Base-by-base conservation (phyloP, 2,888 invertebrate genomes). In the Lysandra bellargus region DNA sequence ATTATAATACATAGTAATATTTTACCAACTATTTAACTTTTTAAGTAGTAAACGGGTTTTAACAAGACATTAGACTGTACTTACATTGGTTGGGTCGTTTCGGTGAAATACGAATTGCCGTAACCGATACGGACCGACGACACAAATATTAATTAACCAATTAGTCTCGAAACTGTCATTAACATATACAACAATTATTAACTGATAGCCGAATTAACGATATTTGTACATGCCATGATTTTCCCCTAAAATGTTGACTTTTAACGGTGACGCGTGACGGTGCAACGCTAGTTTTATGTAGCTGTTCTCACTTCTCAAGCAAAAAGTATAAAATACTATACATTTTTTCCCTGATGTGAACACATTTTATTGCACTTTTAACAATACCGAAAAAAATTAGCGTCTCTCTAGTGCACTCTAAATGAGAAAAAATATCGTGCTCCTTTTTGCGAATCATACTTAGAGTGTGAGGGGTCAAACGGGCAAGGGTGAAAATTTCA, bases 71-170 rank as follows among this genome's bases (percentile, higher is more conserved):
- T 64, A 64, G 44, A 17, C 14, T 40, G 30, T 69, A 72, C 33
- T 78, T 14, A 69, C 61, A 69, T 53, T 74, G 72, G 30, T 53
- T 30, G 49, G 49, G 5, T 53, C 33, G 57, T 74, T 79, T 74
- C n/a, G 57, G 37, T 69, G 60, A 74, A 74, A 79, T 73, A 57
- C 33, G 37, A 74, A 57, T 64, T 40, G 37, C 9, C 74, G 80
- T 61, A 74, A 80, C 78, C 49, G 74, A 61, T 78, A 57, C 73
- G 33, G 57, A 78, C 80, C 80, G 78, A 76, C 60, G 72, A 44
- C 80, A 80, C 78, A 81, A n/a, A n/a, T 80, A 80, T 81, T 80
- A 81, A 82, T 82, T 82, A 79, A 81, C 80, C 80, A 82, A 82
- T 82, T 82, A 80, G 74, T 79, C 78, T 60, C 74, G 78, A 33